Conservation (phyloP, 2,888 invertebrate genomes). For the Callosobruchus maculatus region DNA sequence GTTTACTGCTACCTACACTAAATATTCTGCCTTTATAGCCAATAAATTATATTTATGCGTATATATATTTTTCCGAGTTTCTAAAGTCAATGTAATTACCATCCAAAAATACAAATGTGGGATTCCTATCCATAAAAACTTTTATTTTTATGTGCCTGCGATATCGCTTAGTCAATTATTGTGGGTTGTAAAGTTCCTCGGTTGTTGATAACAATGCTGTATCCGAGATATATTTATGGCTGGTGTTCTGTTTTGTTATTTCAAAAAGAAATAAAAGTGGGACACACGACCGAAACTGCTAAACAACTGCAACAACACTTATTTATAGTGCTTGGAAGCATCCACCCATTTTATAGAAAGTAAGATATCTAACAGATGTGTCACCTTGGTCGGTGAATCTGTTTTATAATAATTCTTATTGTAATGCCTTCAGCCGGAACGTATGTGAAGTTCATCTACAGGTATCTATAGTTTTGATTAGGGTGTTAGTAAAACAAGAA, state of each 20-base stretch:
- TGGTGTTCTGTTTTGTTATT: neutral
- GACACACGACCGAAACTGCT: neutral
- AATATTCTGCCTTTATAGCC: neutral
- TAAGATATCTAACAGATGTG: neutral
- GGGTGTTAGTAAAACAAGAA: no score
- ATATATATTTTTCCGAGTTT: neutral
- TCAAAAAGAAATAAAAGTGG: neutral
- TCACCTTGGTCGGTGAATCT: no score
- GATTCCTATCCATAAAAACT: neutral
- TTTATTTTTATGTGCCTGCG: neutral
- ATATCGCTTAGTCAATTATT: neutral
- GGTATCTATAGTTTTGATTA: no score
- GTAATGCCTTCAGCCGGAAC: no score
- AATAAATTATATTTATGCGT: neutral
- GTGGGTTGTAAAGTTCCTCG: neutral
- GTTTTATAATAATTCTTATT: no score
- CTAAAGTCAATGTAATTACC: neutral
- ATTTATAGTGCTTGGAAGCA: neutral
- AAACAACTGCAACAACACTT: neutral
- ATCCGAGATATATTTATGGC: neutral
- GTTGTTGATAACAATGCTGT: neutral
- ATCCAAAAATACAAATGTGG: neutral
- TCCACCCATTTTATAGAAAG: neutral
- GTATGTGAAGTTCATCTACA: no score
- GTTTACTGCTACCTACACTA: neutral